These are phyloP conservation scores for Pentalonia nigronervosa DNA, from an alignment of 1,140 invertebrate species.

Conservation along the genomic window DNA sequence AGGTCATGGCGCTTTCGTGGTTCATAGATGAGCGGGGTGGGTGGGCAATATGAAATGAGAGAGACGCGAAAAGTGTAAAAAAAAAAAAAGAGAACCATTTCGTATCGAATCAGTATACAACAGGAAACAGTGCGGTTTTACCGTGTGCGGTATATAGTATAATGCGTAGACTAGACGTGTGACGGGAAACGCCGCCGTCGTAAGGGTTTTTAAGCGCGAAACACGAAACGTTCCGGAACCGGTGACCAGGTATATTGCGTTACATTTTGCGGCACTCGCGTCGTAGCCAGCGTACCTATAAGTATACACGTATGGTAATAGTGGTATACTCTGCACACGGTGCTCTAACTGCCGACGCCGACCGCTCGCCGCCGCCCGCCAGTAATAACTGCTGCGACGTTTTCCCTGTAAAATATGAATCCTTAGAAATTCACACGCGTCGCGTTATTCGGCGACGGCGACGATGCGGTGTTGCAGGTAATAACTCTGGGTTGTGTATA, in stretches of 20 bases:
- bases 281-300: not conserved
- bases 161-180: not conserved
- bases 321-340: not conserved
- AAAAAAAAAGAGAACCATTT: not conserved
- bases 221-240: constrained; percentile 53
- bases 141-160: too few relatives aligned
- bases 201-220: constrained; percentile 15
- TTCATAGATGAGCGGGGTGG: not conserved
- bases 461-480: not conserved
- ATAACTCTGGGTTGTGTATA: not conserved
- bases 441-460: not conserved
- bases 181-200: not conserved
- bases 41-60: not conserved
- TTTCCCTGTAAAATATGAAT: constrained; percentile 42
- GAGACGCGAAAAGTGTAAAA: not conserved
- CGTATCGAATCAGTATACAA: constrained; percentile 20
- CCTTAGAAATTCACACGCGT: constrained; percentile 37
- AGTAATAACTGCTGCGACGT: not conserved
- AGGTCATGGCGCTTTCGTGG: not conserved
- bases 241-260: constrained; percentile 51
- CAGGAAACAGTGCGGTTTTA: constrained; percentile 44
- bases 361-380: not conserved
- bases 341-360: not conserved
- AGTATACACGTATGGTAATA: not conserved
- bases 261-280: not conserved